Evolutionary conservation across 2,797 vertebrate species (phyloP).

Genomic region (Scomberomorus guttatus): DNA sequence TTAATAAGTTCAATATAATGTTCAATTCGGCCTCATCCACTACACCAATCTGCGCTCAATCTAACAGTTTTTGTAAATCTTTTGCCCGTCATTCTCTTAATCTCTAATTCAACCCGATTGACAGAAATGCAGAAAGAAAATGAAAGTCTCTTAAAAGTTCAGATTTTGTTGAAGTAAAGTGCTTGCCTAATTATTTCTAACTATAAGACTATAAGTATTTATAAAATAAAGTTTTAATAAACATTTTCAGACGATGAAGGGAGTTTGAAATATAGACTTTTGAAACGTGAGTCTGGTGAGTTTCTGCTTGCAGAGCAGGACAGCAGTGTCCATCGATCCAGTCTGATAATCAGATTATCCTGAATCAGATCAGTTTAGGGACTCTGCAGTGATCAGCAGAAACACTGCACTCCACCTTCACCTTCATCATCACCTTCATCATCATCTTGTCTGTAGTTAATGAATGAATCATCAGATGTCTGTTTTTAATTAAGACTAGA

Average conservation of each 20-base stretch:
- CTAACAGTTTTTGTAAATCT: neutral
- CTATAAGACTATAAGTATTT: fast-evolving
- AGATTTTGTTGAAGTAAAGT: neutral
- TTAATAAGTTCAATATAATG: too few species aligned
- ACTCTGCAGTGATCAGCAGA: constrained; percentile 58
- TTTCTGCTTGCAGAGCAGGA: neutral
- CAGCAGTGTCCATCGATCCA: constrained; percentile 35
- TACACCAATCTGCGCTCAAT: neutral
- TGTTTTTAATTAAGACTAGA: constrained; percentile 3
- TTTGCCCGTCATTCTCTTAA: neutral
- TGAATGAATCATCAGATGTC: neutral
- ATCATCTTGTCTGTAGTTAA: too few species aligned
- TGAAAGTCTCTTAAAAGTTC: neutral
- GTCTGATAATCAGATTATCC: constrained; percentile 55
- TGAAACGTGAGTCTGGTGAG: neutral
- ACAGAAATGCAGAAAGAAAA: too few species aligned
- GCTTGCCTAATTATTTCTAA: neutral
- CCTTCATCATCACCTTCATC: too few species aligned
- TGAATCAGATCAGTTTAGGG: constrained; percentile 11
- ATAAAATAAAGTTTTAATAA: too few species aligned
- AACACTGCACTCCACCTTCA: constrained; percentile 15
- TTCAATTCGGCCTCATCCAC: neutral
- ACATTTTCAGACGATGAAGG: fast-evolving
- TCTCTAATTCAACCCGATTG: fast-evolving
- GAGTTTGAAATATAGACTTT: neutral